A percentile compares a stretch with the other conserved stretches of the same genome.
Evolutionary conservation across 23 tunicate species (phyloP).

Genomic region (Trididemnum nubilum): DNA sequence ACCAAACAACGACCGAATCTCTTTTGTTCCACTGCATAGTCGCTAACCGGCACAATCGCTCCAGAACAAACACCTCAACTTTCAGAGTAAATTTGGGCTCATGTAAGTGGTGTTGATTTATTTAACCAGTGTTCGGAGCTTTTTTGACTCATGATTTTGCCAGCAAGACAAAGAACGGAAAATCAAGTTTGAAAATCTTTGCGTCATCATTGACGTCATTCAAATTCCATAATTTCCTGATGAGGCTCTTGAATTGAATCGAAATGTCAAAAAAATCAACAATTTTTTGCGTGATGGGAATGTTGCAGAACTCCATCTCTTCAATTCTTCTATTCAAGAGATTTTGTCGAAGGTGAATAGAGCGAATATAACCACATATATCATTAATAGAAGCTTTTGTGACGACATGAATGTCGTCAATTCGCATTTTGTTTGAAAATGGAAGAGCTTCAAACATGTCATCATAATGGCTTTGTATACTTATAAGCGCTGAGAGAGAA

Average conservation of each 20-base stretch:
- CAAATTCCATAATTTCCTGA: neutral
- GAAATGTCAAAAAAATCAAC: neutral
- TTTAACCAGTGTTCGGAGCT: neutral
- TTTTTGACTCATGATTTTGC: neutral
- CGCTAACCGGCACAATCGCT: neutral
- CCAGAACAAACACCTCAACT: neutral
- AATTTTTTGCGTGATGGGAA: neutral
- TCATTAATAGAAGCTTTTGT: neutral
- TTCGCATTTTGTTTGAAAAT: neutral
- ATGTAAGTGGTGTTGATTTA: too few relatives aligned
- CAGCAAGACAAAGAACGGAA: neutral
- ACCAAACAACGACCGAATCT: too few relatives aligned
- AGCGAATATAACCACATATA: neutral
- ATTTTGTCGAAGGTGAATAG: neutral
- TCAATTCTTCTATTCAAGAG: neutral
- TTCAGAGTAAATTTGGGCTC: neutral
- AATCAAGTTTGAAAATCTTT: neutral
- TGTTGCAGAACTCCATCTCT: neutral
- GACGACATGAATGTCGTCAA: neutral
- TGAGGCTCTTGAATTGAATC: neutral
- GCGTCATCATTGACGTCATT: neutral
- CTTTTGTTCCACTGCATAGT: neutral
- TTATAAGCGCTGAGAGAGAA: neutral
- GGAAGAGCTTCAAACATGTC: neutral
- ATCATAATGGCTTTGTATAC: neutral